Conservation (phyloP, 2,113 vertebrate species). For the Fulica atra region DNA sequence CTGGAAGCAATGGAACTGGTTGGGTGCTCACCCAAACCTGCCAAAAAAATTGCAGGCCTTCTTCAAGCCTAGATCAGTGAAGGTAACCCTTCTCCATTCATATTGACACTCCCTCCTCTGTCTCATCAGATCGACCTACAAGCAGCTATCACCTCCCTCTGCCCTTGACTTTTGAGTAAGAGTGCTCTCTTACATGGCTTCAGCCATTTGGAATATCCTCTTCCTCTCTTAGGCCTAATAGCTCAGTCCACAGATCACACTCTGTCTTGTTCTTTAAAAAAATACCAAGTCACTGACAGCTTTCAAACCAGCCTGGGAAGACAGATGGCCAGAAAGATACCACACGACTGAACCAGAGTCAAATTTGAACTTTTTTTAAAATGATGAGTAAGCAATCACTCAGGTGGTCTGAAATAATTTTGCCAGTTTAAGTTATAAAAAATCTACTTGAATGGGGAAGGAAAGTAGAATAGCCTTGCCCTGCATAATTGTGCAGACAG, state of each 20-base stretch:
- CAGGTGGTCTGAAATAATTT: neutral
- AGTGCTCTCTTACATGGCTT: neutral
- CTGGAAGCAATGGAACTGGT: neutral
- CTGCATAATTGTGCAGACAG: neutral
- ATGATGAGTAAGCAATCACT: neutral
- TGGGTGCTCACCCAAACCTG: neutral
- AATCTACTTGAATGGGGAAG: neutral
- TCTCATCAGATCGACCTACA: neutral
- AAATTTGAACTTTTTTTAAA: neutral
- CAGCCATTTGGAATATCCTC: neutral
- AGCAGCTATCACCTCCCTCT: neutral
- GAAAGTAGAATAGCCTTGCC: neutral
- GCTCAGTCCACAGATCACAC: neutral
- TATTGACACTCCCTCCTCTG: neutral
- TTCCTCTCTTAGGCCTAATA: neutral
- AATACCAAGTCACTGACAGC: neutral
- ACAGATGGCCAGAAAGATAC: neutral
- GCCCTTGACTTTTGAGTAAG: neutral
- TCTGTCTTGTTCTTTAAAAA: neutral
- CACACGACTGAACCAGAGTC: neutral
- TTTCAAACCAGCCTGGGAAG: conserved; percentile 19
- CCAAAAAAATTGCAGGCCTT: neutral
- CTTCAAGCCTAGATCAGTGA: neutral
- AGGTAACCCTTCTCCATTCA: neutral
- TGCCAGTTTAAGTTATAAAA: neutral